phyloP scores from a whole-genome alignment of 30 jellyfish, hydroid and myxozoan species.

The Cassiopea xamachana region DNA sequence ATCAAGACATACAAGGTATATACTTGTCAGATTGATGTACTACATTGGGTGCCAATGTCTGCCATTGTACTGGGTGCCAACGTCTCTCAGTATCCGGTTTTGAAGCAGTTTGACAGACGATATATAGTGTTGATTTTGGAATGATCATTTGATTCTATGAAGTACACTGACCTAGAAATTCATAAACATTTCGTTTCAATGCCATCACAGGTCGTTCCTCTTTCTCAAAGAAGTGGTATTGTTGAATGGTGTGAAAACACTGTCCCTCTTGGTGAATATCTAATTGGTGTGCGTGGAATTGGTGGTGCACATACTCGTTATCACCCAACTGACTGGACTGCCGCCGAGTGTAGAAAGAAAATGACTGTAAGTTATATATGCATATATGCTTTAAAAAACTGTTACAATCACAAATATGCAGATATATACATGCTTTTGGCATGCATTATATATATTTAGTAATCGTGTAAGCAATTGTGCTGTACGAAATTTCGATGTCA shows the following conservation, averaged over 20 bases:
- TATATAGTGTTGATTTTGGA: no score
- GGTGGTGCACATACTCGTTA: constrained; percentile 92
- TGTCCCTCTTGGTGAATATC: constrained; percentile 92
- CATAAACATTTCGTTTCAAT: not conserved
- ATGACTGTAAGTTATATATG: constrained; percentile 63
- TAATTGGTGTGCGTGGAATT: constrained; percentile 78
- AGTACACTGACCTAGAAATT: not conserved
- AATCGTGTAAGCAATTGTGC: no score
- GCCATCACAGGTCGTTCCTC: constrained; percentile 82
- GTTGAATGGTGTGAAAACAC: constrained; percentile 99
- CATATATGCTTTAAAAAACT: no score
- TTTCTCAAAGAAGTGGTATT: constrained; percentile 91
- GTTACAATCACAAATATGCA: no score
- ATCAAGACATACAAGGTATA: constrained; percentile 93
- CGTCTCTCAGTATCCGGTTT: no score
- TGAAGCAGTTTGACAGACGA: no score
- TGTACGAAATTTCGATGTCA: no score
- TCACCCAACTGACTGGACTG: constrained; percentile 90
- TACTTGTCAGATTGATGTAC: no score
- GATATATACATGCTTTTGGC: no score
- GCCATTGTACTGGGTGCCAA: no score
- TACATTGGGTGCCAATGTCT: no score
- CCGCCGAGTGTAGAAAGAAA: constrained; percentile 79
- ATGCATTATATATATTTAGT: no score
- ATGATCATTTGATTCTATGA: not conserved